phyloP scores from a whole-genome alignment of 2,113 vertebrate genomes.

The Dasyurus viverrinus region DNA sequence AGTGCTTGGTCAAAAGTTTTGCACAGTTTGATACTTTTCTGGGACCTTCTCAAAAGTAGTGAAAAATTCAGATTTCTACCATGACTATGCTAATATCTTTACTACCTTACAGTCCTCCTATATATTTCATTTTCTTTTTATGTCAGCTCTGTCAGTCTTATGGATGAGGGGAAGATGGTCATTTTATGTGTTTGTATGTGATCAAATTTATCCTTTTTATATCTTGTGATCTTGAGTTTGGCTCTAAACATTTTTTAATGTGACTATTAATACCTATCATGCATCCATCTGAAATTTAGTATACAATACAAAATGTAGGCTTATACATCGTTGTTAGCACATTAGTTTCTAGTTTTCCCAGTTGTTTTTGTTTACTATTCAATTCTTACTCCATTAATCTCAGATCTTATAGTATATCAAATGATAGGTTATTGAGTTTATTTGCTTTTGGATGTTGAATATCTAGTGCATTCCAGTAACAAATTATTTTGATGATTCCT shows the following conservation, averaged over 20 bases:
- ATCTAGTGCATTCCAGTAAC: background rate
- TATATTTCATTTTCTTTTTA: background rate
- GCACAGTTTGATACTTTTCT: background rate
- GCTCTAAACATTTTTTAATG: background rate
- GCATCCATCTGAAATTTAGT: background rate
- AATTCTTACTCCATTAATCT: background rate
- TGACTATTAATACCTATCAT: background rate
- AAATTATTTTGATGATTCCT: background rate
- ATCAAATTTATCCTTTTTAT: background rate
- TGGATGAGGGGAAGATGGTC: background rate
- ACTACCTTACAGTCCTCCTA: background rate
- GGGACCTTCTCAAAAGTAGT: background rate
- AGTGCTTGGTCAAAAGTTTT: background rate
- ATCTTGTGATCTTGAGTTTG: background rate
- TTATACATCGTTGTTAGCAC: background rate
- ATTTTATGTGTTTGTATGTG: no score
- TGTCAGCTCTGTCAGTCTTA: background rate
- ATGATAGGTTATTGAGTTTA: background rate
- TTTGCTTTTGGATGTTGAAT: background rate
- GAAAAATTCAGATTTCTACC: background rate
- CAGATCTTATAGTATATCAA: background rate
- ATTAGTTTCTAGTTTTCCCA: background rate
- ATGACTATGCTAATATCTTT: background rate
- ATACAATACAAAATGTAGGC: background rate
- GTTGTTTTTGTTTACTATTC: background rate